Evolutionary conservation across 2,888 invertebrate genomes (phyloP).

Genomic region (Lasiommata megera): DNA sequence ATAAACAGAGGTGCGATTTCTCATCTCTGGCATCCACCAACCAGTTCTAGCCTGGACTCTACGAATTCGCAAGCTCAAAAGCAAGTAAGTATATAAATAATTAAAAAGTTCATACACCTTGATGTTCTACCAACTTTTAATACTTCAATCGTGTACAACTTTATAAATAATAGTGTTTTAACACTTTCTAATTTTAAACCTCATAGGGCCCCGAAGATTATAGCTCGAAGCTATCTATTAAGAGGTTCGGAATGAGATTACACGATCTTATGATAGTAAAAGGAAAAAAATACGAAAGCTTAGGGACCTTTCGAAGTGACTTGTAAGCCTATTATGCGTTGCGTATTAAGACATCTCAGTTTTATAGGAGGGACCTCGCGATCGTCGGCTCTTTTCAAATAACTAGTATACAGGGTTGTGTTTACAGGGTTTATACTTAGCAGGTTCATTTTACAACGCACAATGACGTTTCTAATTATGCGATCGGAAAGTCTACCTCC

Average conservation of each 20-base stretch:
- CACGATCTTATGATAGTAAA: conserved; percentile 16
- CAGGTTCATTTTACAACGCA: too few species aligned
- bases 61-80: too few species aligned
- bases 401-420: not conserved
- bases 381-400: not conserved
- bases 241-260: conserved; percentile 21
- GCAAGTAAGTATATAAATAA: too few species aligned
- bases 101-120: too few species aligned
- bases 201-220: conserved; percentile 13
- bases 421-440: not conserved
- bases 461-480: too few species aligned
- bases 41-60: too few species aligned
- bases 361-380: conserved; percentile 9
- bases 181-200: conserved; percentile 4
- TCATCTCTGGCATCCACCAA: too few species aligned
- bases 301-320: conserved; percentile 4
- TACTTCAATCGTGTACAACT: not conserved
- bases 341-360: not conserved
- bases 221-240: conserved; percentile 13
- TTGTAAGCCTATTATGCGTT: conserved; percentile 25
- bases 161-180: not conserved
- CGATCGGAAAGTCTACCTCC: too few species aligned
- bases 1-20: too few species aligned
- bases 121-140: not conserved
- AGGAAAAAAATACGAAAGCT: conserved; percentile 13